These are phyloP conservation scores for Pedionomus torquatus DNA, from an alignment of 2,113 vertebrate species.

Conservation along the genomic window DNA sequence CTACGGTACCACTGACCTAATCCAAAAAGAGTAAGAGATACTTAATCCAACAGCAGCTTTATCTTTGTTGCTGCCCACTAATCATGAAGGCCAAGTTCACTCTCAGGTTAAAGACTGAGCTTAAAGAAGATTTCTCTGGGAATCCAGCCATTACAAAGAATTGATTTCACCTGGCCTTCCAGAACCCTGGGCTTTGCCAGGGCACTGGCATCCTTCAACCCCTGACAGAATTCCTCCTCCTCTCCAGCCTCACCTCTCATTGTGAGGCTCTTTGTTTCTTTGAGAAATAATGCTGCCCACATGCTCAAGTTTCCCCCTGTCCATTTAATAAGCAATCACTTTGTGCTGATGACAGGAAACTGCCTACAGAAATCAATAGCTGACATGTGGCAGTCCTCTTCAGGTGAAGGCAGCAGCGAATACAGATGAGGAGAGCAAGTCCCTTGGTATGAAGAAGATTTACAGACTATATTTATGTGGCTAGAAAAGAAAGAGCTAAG, in stretches of 20 bases:
- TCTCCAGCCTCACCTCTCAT: background rate
- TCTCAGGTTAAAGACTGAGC: background rate
- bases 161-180: background rate
- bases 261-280: background rate
- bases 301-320: background rate
- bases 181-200: background rate
- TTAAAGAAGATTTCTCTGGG: background rate
- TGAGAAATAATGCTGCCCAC: background rate
- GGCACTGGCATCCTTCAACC: background rate
- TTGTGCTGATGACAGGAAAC: background rate
- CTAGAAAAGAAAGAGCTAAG: background rate
- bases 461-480: background rate
- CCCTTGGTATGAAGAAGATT: background rate
- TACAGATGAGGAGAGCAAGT: background rate
- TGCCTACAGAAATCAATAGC: background rate
- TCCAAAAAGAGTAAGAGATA: background rate
- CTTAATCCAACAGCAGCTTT: conserved; percentile 1
- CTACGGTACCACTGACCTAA: background rate
- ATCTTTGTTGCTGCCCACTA: background rate
- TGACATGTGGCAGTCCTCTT: background rate
- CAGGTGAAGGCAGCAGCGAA: background rate
- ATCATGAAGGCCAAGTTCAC: background rate
- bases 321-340: background rate
- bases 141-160: background rate
- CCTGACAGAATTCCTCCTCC: background rate